Evolutionary conservation across 2,797 vertebrate genomes (phyloP).

Genomic region (Cynopterus sphinx): DNA sequence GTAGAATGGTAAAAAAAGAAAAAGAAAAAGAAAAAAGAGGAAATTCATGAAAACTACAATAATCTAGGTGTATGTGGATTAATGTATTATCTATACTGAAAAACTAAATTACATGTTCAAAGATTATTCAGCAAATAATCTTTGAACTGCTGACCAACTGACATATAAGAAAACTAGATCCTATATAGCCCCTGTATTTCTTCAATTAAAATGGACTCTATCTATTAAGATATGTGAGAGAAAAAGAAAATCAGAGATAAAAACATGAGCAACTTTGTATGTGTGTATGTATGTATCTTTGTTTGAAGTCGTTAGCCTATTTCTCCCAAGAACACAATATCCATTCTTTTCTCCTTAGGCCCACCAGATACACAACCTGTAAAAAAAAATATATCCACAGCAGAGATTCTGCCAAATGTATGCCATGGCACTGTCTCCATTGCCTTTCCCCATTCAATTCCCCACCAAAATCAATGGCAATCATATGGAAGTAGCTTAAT

Average conservation of each 20-base stretch:
- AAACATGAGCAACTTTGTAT: conserved; percentile 13
- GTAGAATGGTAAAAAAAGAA: not conserved
- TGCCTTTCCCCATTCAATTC: not conserved
- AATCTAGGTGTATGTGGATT: not conserved
- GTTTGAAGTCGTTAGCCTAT: conserved; percentile 1
- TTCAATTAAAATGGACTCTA: not conserved
- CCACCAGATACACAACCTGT: not conserved
- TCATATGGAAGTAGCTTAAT: not conserved
- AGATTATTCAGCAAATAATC: conserved; percentile 45
- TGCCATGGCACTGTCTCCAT: not conserved
- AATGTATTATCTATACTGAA: not conserved
- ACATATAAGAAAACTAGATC: conserved; percentile 24
- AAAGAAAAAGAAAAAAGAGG: not conserved
- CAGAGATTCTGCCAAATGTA: conserved; percentile 33
- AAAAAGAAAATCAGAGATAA: not conserved
- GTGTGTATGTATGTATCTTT: not conserved
- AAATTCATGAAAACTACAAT: conserved; percentile 15
- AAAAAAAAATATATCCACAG: not conserved
- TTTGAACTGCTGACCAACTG: conserved; percentile 36
- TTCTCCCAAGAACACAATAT: conserved; percentile 7
- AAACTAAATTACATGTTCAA: not conserved
- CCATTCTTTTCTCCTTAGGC: conserved; percentile 1
- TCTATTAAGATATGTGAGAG: not conserved
- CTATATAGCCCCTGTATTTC: not conserved
- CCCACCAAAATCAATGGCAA: not conserved